These are phyloP conservation scores for Felis chaus DNA, from an alignment of 2,113 vertebrate genomes.

Conservation along the genomic window DNA sequence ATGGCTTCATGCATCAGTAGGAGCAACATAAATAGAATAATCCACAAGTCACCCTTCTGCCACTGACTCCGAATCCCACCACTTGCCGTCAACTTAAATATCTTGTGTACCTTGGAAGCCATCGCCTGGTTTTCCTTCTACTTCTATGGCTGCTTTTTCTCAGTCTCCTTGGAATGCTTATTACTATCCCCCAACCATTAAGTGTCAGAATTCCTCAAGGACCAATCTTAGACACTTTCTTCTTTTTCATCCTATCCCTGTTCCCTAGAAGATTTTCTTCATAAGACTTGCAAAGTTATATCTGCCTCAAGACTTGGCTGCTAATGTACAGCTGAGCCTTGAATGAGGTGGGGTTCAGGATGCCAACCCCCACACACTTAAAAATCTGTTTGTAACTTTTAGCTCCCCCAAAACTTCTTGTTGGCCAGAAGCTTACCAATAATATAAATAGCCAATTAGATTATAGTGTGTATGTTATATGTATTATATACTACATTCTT, in stretches of 20 bases:
- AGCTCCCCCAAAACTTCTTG: neutral
- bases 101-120: neutral
- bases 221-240: neutral
- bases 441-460: neutral
- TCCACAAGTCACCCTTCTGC: neutral
- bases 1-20: neutral
- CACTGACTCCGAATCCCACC: no score
- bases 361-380: neutral
- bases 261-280: neutral
- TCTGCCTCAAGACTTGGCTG: neutral
- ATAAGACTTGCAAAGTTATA: neutral
- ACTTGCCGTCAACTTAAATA: neutral
- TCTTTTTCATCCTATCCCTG: neutral
- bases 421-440: neutral
- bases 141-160: neutral
- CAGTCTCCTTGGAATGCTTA: neutral
- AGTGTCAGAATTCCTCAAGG: neutral
- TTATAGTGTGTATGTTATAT: neutral
- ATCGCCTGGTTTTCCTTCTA: neutral
- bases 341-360: neutral
- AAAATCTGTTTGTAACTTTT: neutral
- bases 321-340: neutral
- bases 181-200: neutral
- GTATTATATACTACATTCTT: neutral
- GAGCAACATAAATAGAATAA: neutral